Evolutionary conservation across 1,140 invertebrate genomes (phyloP).

Genomic region (Ceratina australensis): DNA sequence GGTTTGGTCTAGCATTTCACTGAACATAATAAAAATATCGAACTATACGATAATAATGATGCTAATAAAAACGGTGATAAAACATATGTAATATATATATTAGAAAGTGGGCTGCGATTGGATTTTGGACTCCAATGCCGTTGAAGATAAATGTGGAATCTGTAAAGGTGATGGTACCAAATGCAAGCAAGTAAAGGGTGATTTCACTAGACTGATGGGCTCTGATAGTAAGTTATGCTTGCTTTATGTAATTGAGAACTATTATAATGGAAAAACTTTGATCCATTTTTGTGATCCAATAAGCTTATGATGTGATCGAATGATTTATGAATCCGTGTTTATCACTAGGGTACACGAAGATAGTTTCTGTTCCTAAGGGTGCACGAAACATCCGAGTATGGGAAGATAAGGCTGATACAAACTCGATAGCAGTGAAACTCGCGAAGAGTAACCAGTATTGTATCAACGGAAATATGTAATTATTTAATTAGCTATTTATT

Average conservation of each 20-base stretch:
- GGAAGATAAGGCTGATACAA: slow-evolving; percentile 70
- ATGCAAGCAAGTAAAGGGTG: slow-evolving; percentile 78
- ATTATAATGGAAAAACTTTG: not conserved
- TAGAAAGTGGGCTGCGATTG: slow-evolving; percentile 86
- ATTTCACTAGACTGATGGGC: slow-evolving; percentile 46
- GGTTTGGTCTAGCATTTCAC: no score
- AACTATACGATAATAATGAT: no score
- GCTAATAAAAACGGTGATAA: no score
- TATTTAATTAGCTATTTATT: not conserved
- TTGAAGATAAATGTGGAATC: slow-evolving; percentile 85
- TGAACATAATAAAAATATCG: no score
- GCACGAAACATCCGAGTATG: slow-evolving; percentile 73
- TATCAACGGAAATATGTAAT: slow-evolving; percentile 78
- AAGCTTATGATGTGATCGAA: no score
- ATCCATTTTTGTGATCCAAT: not conserved
- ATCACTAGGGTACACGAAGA: slow-evolving; percentile 72
- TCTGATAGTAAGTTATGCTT: not conserved
- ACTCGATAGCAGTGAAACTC: slow-evolving; percentile 74
- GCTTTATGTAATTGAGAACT: no score
- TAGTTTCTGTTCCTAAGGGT: slow-evolving; percentile 75
- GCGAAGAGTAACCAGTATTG: slow-evolving; percentile 71
- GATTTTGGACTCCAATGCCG: slow-evolving; percentile 82
- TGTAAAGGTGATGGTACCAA: slow-evolving; percentile 86
- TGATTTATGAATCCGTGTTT: not conserved
- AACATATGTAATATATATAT: no score